Base-by-base conservation (phyloP, 2,797 vertebrate species). In the Coccyzus lansbergi region DNA sequence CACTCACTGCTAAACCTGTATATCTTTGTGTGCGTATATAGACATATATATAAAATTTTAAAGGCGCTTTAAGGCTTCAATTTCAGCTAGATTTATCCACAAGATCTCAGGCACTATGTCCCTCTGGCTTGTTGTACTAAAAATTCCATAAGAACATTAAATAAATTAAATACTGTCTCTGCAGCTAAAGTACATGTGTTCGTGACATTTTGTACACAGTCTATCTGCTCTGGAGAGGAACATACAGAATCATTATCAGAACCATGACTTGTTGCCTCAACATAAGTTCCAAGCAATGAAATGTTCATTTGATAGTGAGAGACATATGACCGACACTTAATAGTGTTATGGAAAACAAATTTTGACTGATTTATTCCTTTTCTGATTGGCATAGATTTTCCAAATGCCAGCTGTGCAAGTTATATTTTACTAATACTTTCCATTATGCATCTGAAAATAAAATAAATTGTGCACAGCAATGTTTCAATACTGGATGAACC, bases 351-450 rank as follows among this genome's bases (percentile, higher is more conserved):
- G 79, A 90, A 89, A 92, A 88, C 40, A 49, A 86, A n/a, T 74
- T 84, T 49, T 88, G 87, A 91, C 74, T 79, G 63, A 46, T 95
- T 91, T 85, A 69, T 69, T 94, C 19, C 33, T 81, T 59, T 58
- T 81, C 34, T 68, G 62, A 46, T 42, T 69, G 77, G 52, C 77
- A 94, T 77, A 74, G 82, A 60, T 22, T 71, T 34, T 90, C 25
- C 13, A 72, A 91, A 70, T 70, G 64, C 56, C 65, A 94, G 67
- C 49, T 83, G 53, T 56, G 63, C 24, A 51, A 92, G 68, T 83
- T 65, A 38, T 19, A 26, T 90, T 83, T 93, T 69, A 40, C 53
- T 76, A 56, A 83, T 67, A 49, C 31, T 49, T 49, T 83, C 55
- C 28, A 76, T 82, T 70, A 84, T 16, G 52, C 36, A 28, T 13